A percentile compares a stretch with the other conserved stretches of the same genome.
Conservation (phyloP, 2,113 vertebrate species). For the Pollimyrus isidori region DNA sequence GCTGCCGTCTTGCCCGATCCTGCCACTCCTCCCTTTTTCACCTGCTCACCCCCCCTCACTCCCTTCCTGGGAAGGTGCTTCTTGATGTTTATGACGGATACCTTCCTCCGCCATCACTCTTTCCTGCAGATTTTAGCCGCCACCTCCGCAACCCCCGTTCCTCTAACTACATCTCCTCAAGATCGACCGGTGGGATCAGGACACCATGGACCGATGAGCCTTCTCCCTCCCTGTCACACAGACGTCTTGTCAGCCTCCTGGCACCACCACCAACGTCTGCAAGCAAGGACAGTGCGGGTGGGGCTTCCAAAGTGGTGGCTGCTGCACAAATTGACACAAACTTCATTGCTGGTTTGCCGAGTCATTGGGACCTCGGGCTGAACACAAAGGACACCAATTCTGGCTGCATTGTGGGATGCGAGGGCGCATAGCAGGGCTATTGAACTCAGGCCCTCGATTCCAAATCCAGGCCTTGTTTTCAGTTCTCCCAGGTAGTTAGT, state of each 20-base stretch:
- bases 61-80: background rate
- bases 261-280: background rate
- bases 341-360: background rate
- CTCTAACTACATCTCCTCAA: background rate
- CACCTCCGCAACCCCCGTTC: background rate
- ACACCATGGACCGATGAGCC: background rate
- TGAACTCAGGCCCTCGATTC: too few relatives aligned
- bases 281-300: background rate
- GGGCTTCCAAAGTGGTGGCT: background rate
- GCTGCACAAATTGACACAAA: background rate
- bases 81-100: background rate
- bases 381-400: background rate
- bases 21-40: background rate
- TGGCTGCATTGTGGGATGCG: background rate
- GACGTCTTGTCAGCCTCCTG: background rate
- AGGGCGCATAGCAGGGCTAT: too few relatives aligned
- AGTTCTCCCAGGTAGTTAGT: too few relatives aligned
- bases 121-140: background rate
- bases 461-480: too few relatives aligned
- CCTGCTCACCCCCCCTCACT: background rate
- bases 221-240: background rate
- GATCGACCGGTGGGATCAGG: background rate
- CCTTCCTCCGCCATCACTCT: background rate
- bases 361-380: background rate
- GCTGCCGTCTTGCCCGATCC: background rate